These are phyloP conservation scores for Dasyprocta punctata DNA, from an alignment of 2,113 vertebrate genomes.

Conservation along the genomic window DNA sequence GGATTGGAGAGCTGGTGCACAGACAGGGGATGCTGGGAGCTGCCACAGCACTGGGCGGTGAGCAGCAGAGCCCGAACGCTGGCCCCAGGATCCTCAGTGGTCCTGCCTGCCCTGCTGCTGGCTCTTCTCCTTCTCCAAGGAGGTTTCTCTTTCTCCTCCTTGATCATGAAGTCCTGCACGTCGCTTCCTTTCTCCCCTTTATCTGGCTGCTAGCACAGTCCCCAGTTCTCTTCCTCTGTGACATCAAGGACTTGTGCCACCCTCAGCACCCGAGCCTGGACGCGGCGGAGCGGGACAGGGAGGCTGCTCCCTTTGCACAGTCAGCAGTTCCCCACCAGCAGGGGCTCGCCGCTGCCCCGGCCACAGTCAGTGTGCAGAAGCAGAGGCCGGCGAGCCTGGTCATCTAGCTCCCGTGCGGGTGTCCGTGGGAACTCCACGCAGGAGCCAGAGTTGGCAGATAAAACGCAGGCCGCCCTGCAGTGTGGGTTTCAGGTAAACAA, in stretches of 20 bases:
- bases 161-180: too few species aligned
- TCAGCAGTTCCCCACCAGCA: neutral
- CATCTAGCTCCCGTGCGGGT: neutral
- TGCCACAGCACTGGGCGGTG: too few species aligned
- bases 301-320: neutral
- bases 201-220: too few species aligned
- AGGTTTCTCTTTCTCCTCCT: neutral
- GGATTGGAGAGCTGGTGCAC: neutral
- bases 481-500: neutral
- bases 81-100: neutral
- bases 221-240: neutral
- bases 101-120: too few species aligned
- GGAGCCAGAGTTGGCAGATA: neutral
- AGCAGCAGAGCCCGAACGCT: fast-evolving
- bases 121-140: neutral
- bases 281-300: neutral
- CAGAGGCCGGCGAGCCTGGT: neutral
- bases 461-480: neutral
- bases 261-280: neutral
- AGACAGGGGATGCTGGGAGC: neutral
- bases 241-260: too few species aligned
- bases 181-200: neutral
- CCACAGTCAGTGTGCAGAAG: neutral
- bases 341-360: neutral
- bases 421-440: neutral